A percentile compares a stretch with the other conserved stretches of the same genome.
These are phyloP conservation scores for Dryococelus australis DNA, from an alignment of 2,888 invertebrate species.

Conservation along the genomic window DNA sequence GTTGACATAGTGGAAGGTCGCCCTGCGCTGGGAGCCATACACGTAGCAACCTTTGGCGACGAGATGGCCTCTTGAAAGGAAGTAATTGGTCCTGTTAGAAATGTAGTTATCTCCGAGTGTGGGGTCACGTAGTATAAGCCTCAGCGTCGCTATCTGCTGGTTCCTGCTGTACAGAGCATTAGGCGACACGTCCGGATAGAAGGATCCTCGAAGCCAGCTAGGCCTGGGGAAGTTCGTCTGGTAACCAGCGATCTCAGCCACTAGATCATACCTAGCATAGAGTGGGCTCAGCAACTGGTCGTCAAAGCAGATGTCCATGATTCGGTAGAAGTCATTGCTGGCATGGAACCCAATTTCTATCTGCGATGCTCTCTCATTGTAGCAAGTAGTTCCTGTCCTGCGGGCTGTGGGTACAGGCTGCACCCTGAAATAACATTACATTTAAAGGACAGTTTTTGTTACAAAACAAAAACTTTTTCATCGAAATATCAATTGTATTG, in stretches of 20 bases:
- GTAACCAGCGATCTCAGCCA: conserved; percentile 59
- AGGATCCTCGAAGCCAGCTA: conserved; percentile 61
- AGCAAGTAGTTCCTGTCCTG: conserved; percentile 59
- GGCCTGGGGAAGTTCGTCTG: conserved; percentile 62
- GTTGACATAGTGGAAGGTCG: conserved; percentile 71
- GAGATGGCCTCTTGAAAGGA: conserved; percentile 68
- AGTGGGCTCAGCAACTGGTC: conserved; percentile 60
- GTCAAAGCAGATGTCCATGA: conserved; percentile 66
- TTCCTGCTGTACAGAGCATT: conserved; percentile 52
- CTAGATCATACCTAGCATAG: conserved; percentile 63
- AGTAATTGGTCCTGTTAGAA: conserved; percentile 46
- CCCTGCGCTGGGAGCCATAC: conserved; percentile 65
- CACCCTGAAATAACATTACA: conserved; percentile 23
- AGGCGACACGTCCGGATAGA: conserved; percentile 59
- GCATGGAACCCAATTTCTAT: conserved; percentile 63
- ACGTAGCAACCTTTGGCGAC: conserved; percentile 70
- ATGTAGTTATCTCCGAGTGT: conserved; percentile 35
- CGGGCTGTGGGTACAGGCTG: conserved; percentile 59
- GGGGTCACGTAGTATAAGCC: conserved; percentile 29
- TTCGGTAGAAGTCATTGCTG: conserved; percentile 57
- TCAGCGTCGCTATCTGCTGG: conserved; percentile 31
- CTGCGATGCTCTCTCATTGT: conserved; percentile 58
- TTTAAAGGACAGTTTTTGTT: too few species aligned
- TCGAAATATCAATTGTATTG: too few species aligned
- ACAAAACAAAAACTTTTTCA: too few species aligned